Percentiles rank a stretch among this genome's conserved stretches.
Conservation (phyloP, 2,113 vertebrate species). For the Boleophthalmus pectinirostris region DNA sequence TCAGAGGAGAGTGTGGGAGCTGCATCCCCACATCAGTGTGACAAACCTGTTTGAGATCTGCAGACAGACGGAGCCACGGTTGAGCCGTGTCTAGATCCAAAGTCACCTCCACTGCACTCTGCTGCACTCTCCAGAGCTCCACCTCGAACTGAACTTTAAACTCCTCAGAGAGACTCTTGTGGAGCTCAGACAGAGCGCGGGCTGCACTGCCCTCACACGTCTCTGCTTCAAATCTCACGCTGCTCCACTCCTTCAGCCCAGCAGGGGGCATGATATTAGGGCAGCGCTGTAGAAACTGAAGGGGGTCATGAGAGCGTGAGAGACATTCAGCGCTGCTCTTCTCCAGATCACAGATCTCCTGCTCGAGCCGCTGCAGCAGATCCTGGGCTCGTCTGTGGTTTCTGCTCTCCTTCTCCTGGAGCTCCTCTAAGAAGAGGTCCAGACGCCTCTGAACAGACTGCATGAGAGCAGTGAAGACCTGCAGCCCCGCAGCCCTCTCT, state of each 20-base stretch:
- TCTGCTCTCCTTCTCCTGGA: too few species aligned
- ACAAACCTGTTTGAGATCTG: background rate
- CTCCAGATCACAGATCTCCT: too few species aligned
- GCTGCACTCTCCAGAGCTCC: background rate
- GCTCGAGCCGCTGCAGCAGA: too few species aligned
- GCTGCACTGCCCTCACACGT: background rate
- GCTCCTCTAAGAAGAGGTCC: too few species aligned
- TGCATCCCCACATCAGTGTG: background rate
- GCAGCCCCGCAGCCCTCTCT: slow-evolving; percentile 2
- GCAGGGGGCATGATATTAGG: background rate
- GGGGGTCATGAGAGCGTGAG: too few species aligned
- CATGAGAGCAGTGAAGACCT: slow-evolving; percentile 21
- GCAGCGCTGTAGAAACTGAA: background rate
- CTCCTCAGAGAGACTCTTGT: background rate
- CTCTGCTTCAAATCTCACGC: background rate
- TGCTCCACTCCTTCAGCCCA: background rate
- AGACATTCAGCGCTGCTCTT: too few species aligned
- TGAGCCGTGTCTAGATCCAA: background rate
- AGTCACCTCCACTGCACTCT: background rate
- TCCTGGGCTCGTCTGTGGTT: too few species aligned
- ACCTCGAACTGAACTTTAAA: background rate
- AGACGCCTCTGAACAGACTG: slow-evolving; percentile 22
- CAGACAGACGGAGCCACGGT: background rate
- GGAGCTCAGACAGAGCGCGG: background rate
- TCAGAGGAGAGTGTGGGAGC: too few species aligned